These are phyloP conservation scores for Nerophis ophidion DNA, from an alignment of 2,113 vertebrate species.

Conservation along the genomic window DNA sequence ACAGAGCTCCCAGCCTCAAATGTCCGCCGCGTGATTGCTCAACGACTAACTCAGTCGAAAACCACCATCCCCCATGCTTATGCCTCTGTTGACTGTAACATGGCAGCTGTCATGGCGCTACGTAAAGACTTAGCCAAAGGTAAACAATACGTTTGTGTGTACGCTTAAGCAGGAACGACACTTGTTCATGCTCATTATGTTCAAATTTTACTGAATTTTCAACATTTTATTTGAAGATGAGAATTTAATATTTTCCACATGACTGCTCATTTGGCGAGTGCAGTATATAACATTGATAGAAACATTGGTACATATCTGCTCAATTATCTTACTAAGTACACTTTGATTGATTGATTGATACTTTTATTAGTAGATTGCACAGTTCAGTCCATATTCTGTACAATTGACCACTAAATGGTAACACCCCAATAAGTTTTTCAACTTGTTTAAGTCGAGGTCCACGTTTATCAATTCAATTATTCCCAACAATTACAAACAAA, in stretches of 20 bases:
- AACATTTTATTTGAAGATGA: conserved; percentile 22
- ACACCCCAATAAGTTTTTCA: no score
- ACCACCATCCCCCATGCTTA: conserved; percentile 90
- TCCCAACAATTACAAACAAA: conserved; percentile 7
- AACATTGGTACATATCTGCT: conserved; percentile 9
- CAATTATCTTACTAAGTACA: not conserved
- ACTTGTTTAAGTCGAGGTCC: no score
- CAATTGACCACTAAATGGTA: no score
- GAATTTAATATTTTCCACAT: conserved; percentile 42
- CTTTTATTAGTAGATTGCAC: no score
- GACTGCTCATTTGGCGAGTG: conserved; percentile 16
- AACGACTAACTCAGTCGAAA: conserved; percentile 90
- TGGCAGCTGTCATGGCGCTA: conserved; percentile 81
- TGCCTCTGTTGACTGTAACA: conserved; percentile 83
- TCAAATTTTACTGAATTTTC: not conserved
- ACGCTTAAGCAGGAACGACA: not conserved
- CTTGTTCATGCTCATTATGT: conserved; percentile 1
- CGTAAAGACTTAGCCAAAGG: conserved; percentile 83
- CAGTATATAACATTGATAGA: conserved; percentile 6
- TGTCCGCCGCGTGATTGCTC: conserved; percentile 88
- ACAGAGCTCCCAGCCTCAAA: conserved; percentile 89
- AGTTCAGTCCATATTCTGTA: no score
- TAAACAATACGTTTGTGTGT: conserved; percentile 35
- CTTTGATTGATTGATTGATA: no score
- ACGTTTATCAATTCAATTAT: no score